Base-by-base conservation (phyloP, 2,113 vertebrate genomes). In the Petromus typicus region DNA sequence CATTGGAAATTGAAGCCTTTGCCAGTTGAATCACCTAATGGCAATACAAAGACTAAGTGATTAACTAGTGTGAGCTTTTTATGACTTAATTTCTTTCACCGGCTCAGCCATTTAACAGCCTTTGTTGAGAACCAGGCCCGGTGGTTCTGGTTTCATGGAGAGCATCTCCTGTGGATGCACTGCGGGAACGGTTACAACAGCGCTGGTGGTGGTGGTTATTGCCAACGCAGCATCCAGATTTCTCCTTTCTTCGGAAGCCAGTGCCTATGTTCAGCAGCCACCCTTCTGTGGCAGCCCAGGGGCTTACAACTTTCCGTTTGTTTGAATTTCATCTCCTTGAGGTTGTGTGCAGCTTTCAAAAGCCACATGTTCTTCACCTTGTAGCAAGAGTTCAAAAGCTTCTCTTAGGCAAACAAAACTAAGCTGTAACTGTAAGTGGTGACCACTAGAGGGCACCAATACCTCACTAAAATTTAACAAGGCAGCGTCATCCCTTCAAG, bases 381-480 rank as follows among this genome's bases (percentile, higher is more conserved):
- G 23, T 80, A 91, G 23, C 69, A 80, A 86, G 34, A 87, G 1
- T 64, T 83, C 27, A 69, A 66, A 54, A 2, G 27, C 67, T 23
- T 79, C 67, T n/a, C 17, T 14, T 37, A 27, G 78, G 87, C 12
- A 43, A 79, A n/a, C n/a, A 91, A 76, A 89, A 45, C 5, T 59
- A 57, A 82, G 37, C 67, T 96, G 93, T 63, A 94, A 75, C 37
- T 90, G 25, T 69, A 82, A 76, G 37, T 32, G 30, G 0, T 61
- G 51, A 27, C 90, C 97, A 97, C 95, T 1, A 93, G 69, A 69
- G 92, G 97, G 66, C 93, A 86, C 82, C 64, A 94, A 48, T 20
- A 85, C 45, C 66, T 86, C 90, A 67, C 9, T 51, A 16, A 91
- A 90, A 92, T 63, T 92, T 59, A 88, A 27, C 18, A 88, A 43